A percentile compares a stretch with the other conserved stretches of the same genome.
Evolutionary conservation across 2,113 vertebrate species (phyloP).

Genomic region (Stomatorhinus ivindoensis): DNA sequence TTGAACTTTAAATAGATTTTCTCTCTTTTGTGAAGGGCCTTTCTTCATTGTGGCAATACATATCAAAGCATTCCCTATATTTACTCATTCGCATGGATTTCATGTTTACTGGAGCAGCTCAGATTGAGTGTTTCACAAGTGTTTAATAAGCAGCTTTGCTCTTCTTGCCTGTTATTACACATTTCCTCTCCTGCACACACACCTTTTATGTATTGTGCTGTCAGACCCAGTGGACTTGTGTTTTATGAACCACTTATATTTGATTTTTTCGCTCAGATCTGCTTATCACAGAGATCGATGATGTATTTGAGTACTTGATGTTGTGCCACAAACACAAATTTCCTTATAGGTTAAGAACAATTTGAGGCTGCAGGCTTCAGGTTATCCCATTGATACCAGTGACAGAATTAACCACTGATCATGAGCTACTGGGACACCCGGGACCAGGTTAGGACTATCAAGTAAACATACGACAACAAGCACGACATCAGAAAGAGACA

Average conservation of each 20-base stretch:
- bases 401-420: neutral
- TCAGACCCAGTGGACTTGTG: neutral
- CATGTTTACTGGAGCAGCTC: neutral
- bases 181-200: neutral
- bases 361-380: neutral
- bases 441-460: neutral
- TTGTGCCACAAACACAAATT: neutral
- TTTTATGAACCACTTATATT: neutral
- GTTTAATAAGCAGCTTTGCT: neutral
- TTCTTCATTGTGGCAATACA: neutral
- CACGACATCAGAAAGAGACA: neutral
- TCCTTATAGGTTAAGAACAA: neutral
- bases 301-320: neutral
- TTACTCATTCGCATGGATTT: neutral
- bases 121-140: neutral
- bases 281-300: neutral
- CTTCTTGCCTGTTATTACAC: neutral
- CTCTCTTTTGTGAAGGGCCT: neutral
- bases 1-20: conserved; percentile 1
- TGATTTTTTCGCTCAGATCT: neutral
- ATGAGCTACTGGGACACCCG: neutral
- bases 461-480: neutral
- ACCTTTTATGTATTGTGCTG: neutral
- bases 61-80: neutral
- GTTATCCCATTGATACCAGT: neutral